These are phyloP conservation scores for Prionace glauca DNA, from an alignment of 2,797 vertebrate species.

Conservation along the genomic window DNA sequence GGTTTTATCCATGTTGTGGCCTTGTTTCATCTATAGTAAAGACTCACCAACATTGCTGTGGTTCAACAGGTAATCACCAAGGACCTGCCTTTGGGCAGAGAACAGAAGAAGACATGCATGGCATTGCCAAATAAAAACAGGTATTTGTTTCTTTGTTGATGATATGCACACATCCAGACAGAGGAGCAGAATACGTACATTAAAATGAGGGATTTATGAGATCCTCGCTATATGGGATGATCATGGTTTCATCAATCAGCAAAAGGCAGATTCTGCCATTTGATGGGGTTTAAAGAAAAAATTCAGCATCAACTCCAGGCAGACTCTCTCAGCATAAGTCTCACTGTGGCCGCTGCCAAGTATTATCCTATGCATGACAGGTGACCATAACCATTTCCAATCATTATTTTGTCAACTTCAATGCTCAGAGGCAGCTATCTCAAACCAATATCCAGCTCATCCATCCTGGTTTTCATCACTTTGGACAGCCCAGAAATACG, in stretches of 20 bases:
- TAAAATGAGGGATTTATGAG: neutral
- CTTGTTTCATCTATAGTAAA: too few species aligned
- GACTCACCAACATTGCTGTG: too few species aligned
- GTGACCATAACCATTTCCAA: neutral
- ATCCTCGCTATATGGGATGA: neutral
- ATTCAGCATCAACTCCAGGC: neutral
- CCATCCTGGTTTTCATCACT: neutral
- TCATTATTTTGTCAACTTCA: neutral
- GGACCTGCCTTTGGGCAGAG: too few species aligned
- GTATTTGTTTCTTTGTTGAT: neutral
- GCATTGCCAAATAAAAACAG: neutral
- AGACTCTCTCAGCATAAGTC: neutral
- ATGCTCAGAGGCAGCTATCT: neutral
- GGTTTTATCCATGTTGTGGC: too few species aligned
- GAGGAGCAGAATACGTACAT: neutral
- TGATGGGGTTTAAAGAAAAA: neutral
- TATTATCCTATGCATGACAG: neutral
- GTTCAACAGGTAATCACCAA: too few species aligned
- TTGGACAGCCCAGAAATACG: neutral
- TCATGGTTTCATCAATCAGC: neutral
- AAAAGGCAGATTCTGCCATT: neutral
- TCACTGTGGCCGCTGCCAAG: neutral
- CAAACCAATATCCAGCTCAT: neutral
- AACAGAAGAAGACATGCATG: neutral
- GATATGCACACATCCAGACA: neutral